Conservation (phyloP, 1,140 invertebrate species). For the Drosophila prosaltans region DNA sequence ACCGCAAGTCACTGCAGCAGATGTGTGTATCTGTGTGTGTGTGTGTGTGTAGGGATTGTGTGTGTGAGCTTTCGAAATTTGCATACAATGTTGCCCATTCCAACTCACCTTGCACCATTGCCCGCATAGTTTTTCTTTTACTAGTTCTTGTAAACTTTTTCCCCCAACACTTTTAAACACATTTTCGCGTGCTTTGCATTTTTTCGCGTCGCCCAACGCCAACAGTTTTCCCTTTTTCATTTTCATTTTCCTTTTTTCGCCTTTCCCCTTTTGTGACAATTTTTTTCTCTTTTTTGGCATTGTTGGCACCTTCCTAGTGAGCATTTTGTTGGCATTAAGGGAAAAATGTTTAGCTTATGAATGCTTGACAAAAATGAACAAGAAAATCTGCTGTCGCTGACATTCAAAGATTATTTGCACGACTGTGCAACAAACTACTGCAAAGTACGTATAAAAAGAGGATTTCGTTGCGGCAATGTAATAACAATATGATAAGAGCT, state of each 20-base stretch:
- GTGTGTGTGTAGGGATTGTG: background rate
- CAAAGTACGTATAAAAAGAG: background rate
- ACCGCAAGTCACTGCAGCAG: slow-evolving; percentile 43
- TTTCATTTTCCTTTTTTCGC: background rate
- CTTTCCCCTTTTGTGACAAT: background rate
- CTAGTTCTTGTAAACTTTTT: slow-evolving; percentile 29
- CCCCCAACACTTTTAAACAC: slow-evolving; percentile 48
- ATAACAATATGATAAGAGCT: background rate
- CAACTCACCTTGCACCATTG: background rate
- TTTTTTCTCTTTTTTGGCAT: slow-evolving; percentile 15
- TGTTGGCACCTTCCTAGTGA: slow-evolving; percentile 37
- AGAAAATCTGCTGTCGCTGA: slow-evolving; percentile 12
- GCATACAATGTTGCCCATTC: slow-evolving; percentile 33
- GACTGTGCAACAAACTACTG: slow-evolving; percentile 1
- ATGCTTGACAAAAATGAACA: slow-evolving; percentile 26
- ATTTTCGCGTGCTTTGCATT: slow-evolving; percentile 65
- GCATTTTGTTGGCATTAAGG: slow-evolving; percentile 50
- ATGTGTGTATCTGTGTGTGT: slow-evolving; percentile 24
- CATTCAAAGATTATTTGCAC: slow-evolving; percentile 15
- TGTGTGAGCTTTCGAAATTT: slow-evolving; percentile 31
- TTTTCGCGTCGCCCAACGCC: slow-evolving; percentile 16
- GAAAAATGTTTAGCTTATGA: slow-evolving; percentile 18
- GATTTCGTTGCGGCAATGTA: background rate
- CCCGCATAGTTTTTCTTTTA: slow-evolving; percentile 20
- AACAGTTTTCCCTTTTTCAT: background rate